Conservation (phyloP, 2,113 vertebrate genomes). For the Ammospiza caudacuta region DNA sequence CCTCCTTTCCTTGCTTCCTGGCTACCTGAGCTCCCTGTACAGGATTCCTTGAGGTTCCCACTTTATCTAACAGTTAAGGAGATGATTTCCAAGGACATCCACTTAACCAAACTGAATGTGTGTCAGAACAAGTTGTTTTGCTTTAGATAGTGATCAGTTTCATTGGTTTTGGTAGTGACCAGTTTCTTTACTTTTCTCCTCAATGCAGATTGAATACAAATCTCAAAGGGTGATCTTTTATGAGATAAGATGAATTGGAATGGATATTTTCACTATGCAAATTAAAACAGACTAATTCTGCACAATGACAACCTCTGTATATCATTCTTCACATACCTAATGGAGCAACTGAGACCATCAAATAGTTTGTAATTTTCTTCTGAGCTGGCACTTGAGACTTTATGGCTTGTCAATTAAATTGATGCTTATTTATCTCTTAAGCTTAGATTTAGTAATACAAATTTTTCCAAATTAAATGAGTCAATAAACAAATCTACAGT, state of each 20-base stretch:
- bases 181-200: not conserved
- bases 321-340: not conserved
- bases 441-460: not conserved
- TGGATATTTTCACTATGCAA: not conserved
- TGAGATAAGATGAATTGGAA: not conserved
- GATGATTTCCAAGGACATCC: not conserved
- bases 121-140: not conserved
- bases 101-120: not conserved
- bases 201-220: not conserved
- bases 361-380: not conserved
- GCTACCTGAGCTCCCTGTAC: not conserved
- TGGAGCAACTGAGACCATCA: not conserved
- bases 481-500: not conserved
- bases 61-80: not conserved
- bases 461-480: not conserved
- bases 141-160: not conserved
- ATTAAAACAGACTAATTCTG: not conserved
- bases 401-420: not conserved
- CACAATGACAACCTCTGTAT: not conserved
- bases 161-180: not conserved
- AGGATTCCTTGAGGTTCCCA: not conserved
- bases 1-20: not conserved
- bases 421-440: not conserved
- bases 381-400: not conserved
- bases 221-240: not conserved